Evolutionary conservation across 2,888 invertebrate genomes (phyloP).

Genomic region (Charanyca ferruginea): DNA sequence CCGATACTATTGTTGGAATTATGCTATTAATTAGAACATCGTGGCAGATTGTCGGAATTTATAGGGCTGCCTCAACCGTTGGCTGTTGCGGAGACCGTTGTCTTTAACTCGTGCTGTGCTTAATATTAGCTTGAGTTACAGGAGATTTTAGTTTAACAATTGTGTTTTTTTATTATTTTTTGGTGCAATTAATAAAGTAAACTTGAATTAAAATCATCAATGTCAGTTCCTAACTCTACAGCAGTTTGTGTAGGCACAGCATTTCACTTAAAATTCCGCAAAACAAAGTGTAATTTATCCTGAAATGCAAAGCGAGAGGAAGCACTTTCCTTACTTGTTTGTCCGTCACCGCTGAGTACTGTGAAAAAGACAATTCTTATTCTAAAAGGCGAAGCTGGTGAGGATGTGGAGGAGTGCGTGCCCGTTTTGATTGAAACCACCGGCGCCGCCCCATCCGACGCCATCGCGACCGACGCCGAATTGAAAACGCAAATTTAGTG

Average conservation of each 20-base stretch:
- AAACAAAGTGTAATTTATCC: slow-evolving; percentile 20
- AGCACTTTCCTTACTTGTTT: slow-evolving; percentile 77
- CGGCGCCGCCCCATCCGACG: slow-evolving; percentile 66
- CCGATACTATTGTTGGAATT: slow-evolving; percentile 73
- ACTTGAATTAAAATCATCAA: neutral
- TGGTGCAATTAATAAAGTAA: neutral
- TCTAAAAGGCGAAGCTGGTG: slow-evolving; percentile 88
- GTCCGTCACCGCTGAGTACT: slow-evolving; percentile 79
- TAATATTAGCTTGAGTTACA: slow-evolving; percentile 67
- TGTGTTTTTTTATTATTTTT: slow-evolving; percentile 1
- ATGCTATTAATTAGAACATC: slow-evolving; percentile 77
- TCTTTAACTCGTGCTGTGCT: slow-evolving; percentile 66
- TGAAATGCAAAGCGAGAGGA: slow-evolving; percentile 43
- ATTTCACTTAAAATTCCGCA: slow-evolving; percentile 6
- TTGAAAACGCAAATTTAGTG: slow-evolving; percentile 90
- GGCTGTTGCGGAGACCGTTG: too few relatives aligned
- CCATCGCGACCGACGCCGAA: slow-evolving; percentile 78
- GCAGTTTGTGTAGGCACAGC: too few relatives aligned
- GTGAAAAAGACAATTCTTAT: slow-evolving; percentile 91
- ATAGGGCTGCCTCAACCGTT: slow-evolving; percentile 68
- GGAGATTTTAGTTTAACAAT: slow-evolving; percentile 54
- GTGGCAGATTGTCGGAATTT: slow-evolving; percentile 75
- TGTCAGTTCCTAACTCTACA: neutral
- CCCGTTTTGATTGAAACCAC: slow-evolving; percentile 89
- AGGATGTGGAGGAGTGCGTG: slow-evolving; percentile 90